These are phyloP conservation scores for Sericinus montela DNA, from an alignment of 2,888 invertebrate species.

Conservation along the genomic window DNA sequence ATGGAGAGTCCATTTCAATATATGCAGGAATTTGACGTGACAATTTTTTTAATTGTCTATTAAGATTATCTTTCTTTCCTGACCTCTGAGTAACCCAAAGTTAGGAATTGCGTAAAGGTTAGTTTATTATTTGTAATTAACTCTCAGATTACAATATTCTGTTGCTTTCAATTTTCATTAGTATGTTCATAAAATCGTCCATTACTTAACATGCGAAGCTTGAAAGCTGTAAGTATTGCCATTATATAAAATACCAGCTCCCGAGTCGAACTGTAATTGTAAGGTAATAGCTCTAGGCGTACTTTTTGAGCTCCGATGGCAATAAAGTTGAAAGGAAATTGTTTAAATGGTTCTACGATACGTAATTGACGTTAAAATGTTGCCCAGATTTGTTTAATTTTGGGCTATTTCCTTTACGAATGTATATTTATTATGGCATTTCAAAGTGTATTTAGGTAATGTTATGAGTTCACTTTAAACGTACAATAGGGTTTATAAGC, in stretches of 20 bases:
- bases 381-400: constrained; percentile 8
- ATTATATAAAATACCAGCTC: constrained; percentile 19
- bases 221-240: constrained; percentile 16
- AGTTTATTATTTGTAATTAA: too few species aligned
- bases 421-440: not conserved
- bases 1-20: too few species aligned
- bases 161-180: too few species aligned
- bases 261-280: constrained; percentile 12
- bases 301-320: constrained; percentile 8
- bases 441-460: too few species aligned
- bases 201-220: constrained; percentile 15
- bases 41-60: too few species aligned
- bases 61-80: too few species aligned
- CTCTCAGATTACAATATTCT: too few species aligned
- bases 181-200: not conserved
- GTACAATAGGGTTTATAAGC: too few species aligned
- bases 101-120: too few species aligned
- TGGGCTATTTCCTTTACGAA: not conserved
- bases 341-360: constrained; percentile 14
- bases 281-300: constrained; percentile 14
- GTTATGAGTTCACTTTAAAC: too few species aligned
- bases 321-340: constrained; percentile 15
- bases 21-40: too few species aligned
- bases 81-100: too few species aligned
- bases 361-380: constrained; percentile 11